Percentiles rank a stretch among this genome's conserved stretches.
Conservation (phyloP, 2,113 vertebrate genomes). For the Felis catus region DNA sequence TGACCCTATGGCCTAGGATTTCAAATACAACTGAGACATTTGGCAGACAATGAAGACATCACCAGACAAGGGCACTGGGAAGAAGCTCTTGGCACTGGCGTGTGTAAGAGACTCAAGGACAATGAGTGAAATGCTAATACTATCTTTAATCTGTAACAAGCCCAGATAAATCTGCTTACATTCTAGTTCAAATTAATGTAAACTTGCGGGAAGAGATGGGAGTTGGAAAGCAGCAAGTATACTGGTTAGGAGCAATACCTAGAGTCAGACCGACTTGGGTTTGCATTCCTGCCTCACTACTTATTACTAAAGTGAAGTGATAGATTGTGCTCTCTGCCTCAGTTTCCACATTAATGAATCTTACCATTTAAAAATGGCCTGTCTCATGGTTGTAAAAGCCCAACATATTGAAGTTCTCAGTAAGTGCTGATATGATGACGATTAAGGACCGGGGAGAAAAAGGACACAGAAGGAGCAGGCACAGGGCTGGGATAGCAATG, state of each 20-base stretch:
- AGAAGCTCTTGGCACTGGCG: neutral
- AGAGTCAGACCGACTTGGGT: neutral
- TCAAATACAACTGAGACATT: neutral
- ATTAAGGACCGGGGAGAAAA: neutral
- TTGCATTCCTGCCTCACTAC: neutral
- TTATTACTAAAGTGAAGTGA: neutral
- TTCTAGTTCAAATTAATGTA: neutral
- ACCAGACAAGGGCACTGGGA: neutral
- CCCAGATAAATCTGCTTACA: neutral
- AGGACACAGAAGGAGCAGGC: neutral
- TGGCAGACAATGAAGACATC: neutral
- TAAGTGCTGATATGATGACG: neutral
- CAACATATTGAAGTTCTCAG: neutral
- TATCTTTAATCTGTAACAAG: neutral
- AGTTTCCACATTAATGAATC: neutral
- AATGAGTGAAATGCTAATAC: neutral
- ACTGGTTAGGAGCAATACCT: neutral
- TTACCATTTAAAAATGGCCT: neutral
- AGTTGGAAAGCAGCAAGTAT: neutral
- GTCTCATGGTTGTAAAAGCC: neutral
- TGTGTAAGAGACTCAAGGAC: neutral
- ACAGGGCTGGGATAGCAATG: neutral
- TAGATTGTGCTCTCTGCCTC: neutral
- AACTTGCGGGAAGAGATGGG: neutral
- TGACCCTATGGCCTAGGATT: accelerated